Conservation (phyloP, 1,140 invertebrate species). For the Bombus consobrinus region DNA sequence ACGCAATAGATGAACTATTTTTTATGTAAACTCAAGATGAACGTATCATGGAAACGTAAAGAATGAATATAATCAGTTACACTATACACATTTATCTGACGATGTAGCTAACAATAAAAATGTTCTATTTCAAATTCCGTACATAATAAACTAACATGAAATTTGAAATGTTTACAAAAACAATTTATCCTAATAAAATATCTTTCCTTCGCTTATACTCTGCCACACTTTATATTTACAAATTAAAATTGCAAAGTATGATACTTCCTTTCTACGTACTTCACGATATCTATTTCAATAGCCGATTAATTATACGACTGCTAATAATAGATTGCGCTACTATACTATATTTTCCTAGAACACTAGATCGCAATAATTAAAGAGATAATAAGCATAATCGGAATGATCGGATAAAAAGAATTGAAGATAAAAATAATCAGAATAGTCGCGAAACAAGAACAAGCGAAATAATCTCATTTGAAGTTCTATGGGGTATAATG, state of each 20-base stretch:
- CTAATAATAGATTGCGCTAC: too few relatives aligned
- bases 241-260: not conserved
- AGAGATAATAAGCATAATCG: too few relatives aligned
- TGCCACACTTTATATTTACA: not conserved
- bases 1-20: not conserved
- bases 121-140: not conserved
- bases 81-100: not conserved
- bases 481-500: too few relatives aligned
- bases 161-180: not conserved
- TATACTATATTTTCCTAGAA: too few relatives aligned
- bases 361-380: too few relatives aligned
- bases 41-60: not conserved
- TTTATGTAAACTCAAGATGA: not conserved
- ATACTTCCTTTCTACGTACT: too few relatives aligned
- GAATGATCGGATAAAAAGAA: too few relatives aligned
- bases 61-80: not conserved
- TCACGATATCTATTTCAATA: too few relatives aligned
- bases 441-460: too few relatives aligned
- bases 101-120: not conserved
- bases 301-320: too few relatives aligned
- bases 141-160: not conserved
- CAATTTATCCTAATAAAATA: not conserved
- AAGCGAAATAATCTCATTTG: too few relatives aligned
- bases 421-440: too few relatives aligned
- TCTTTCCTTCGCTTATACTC: not conserved